phyloP scores from a whole-genome alignment of 2,797 vertebrate species.

The Phoebastria nigripes region DNA sequence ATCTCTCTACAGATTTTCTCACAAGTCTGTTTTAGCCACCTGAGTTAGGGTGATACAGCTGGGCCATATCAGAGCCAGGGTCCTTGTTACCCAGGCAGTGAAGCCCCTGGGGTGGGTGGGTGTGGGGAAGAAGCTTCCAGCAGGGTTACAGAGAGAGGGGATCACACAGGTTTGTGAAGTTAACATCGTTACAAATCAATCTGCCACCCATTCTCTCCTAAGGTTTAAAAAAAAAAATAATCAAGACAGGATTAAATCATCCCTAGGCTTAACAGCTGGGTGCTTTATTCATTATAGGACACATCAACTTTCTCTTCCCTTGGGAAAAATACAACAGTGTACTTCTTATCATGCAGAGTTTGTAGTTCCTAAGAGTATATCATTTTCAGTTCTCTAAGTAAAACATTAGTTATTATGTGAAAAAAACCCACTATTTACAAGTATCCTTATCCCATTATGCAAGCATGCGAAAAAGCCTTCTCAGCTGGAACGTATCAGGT shows the following conservation, averaged over 20 bases:
- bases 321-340: neutral
- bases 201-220: neutral
- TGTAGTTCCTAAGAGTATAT: neutral
- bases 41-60: neutral
- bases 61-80: neutral
- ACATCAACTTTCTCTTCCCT: neutral
- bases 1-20: neutral
- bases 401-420: neutral
- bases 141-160: neutral
- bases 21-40: neutral
- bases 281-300: neutral
- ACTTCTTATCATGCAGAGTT: neutral
- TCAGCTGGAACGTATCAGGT: neutral
- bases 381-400: neutral
- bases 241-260: neutral
- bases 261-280: neutral
- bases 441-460: neutral
- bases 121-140: neutral
- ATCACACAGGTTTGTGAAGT: neutral
- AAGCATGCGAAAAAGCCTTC: neutral
- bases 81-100: fast-evolving
- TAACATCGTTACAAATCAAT: neutral
- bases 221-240: neutral
- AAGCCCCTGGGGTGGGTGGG: fast-evolving
- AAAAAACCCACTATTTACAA: neutral